Base-by-base conservation (phyloP, 2,797 vertebrate species). In the Tadarida brasiliensis region DNA sequence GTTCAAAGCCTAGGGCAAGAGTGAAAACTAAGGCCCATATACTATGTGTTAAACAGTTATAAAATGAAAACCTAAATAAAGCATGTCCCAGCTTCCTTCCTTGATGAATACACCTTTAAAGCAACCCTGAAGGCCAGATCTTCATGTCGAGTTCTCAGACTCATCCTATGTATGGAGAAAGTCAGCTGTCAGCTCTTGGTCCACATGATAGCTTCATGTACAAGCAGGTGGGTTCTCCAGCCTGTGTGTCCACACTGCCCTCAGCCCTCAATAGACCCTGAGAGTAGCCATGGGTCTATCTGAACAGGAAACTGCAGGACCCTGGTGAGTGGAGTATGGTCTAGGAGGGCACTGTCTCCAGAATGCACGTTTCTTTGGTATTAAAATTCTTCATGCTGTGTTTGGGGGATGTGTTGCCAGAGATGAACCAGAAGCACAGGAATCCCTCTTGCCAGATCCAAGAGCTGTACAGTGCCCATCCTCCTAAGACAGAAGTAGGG, bases 21-120 rank as follows among this genome's bases (percentile, higher is more conserved):
- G 19, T 59, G 51, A 70, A 44, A 90, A 28, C 10, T 2, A 24
- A 85, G 73, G 20, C 17, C 30, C 3, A 5, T 54, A 74, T 56
- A 51, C 67, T 9, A 39, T 26, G 26, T 7, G 54, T 73, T 80
- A 70, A 83, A 61, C 10, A 74, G 73, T 51, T 68, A 56, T 33
- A 68, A 94, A 87, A 57, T 65, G 57, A 96, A 96, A 89, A 78
- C 76, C 68, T 68, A 89, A 57, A 71, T 68, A 68, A 87, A 94
- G 82, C 47, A 63, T 14, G 6, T 71, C 54, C 65, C 20, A 54
- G 30, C 67, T 76, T 33, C 70, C 30, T 91, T 88, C 63, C 47
- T 83, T 63, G 30, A 94, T 80, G 51, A 82, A 87, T 51, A 90
- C 7, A 74, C 12, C 11, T 56, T 56, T 63, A 70, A 19, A 39